Percentiles rank a stretch among this genome's conserved stretches.
Conservation (phyloP, 2,888 invertebrate species). For the Andrena camellia region DNA sequence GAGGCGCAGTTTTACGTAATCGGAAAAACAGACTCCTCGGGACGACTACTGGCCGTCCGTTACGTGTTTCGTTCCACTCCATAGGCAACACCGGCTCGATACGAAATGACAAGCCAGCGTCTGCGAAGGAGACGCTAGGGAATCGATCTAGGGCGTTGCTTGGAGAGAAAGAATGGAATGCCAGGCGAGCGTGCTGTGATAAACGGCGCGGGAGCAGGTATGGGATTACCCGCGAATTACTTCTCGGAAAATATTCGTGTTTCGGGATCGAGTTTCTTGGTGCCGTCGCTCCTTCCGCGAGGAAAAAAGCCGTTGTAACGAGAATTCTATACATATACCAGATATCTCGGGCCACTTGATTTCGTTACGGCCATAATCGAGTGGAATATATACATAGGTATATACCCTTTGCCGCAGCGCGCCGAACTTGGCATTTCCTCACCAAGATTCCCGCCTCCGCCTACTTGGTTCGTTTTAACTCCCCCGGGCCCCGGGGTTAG, state of each 20-base stretch:
- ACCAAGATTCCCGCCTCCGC: conserved; percentile 11
- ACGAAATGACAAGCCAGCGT: conserved; percentile 2
- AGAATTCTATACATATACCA: no score
- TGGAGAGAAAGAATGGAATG: background rate
- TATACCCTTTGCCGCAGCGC: background rate
- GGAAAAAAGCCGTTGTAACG: no score
- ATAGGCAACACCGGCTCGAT: background rate
- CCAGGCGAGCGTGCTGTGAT: background rate
- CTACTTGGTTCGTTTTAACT: conserved; percentile 11
- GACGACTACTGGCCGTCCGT: background rate
- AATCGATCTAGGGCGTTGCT: conserved; percentile 14
- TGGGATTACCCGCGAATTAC: background rate
- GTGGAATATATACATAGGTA: no score
- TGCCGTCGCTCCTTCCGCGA: background rate
- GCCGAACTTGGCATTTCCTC: background rate
- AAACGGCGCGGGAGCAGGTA: background rate
- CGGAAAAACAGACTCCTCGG: background rate
- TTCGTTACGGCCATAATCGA: no score
- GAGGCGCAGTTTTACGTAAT: background rate
- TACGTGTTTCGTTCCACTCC: background rate
- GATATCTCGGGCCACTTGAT: no score
- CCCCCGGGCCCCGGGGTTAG: background rate
- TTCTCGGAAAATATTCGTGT: background rate
- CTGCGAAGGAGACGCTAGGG: conserved; percentile 5
- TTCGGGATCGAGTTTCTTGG: background rate